These are phyloP conservation scores for Andinoacara biseriatus DNA, from an alignment of 2,113 vertebrate genomes.

Conservation along the genomic window DNA sequence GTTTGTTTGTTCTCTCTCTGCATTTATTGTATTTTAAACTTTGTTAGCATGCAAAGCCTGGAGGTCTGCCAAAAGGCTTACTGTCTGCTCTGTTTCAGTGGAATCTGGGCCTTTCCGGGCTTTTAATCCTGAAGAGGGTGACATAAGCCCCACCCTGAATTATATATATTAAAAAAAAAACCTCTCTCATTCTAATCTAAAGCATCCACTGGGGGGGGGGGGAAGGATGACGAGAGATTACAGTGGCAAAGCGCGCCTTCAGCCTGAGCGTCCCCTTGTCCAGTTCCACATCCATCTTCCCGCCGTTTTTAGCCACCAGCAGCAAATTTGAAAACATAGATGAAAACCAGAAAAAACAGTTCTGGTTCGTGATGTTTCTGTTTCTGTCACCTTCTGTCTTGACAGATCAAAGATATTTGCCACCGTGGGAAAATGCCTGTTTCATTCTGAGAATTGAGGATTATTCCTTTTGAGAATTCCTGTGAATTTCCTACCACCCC, in stretches of 20 bases:
- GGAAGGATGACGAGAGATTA: constrained; percentile 59
- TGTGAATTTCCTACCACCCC: background rate
- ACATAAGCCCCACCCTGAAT: constrained; percentile 11
- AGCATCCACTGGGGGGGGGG: constrained; percentile 33
- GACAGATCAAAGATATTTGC: background rate
- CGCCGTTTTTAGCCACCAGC: background rate
- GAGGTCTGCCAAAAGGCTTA: no score
- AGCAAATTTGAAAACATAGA: constrained; percentile 2
- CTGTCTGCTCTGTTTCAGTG: background rate
- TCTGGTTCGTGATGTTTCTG: background rate
- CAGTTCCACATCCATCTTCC: background rate
- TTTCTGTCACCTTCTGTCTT: background rate
- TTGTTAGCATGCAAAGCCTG: background rate
- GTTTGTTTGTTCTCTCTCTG: background rate
- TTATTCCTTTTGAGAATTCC: background rate
- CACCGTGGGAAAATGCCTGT: background rate
- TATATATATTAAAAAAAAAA: background rate
- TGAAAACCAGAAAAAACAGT: no score
- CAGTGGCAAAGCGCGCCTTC: background rate
- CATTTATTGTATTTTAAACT: constrained; percentile 21
- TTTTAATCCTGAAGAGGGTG: background rate
- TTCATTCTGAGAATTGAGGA: background rate
- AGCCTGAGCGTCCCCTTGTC: constrained; percentile 1
- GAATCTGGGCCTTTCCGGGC: constrained; percentile 9
- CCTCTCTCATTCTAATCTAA: constrained; percentile 50